Evolutionary conservation across 2,113 vertebrate genomes (phyloP).

Genomic region (Oncorhynchus tshawytscha): DNA sequence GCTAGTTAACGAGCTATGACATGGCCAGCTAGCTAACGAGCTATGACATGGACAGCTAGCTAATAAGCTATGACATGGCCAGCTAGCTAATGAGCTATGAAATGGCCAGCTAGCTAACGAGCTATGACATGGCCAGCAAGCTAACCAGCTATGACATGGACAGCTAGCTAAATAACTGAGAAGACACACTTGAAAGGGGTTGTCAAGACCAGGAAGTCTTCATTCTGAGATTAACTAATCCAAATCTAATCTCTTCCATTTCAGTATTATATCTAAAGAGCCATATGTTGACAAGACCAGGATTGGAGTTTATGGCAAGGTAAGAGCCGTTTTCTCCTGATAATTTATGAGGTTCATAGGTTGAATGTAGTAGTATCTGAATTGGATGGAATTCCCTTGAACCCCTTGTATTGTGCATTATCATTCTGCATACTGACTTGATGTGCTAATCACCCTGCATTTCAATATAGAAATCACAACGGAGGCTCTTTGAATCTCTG

Average conservation of each 20-base stretch:
- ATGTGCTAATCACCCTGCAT: not conserved
- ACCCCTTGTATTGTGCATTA: not conserved
- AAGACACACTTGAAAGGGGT: not conserved
- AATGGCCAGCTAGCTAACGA: no score
- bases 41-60: no score
- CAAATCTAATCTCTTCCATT: not conserved
- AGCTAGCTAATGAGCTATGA: no score
- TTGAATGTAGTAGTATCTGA: no score
- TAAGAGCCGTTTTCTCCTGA: constrained; percentile 52
- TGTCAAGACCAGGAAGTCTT: no score
- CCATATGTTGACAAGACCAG: constrained; percentile 83
- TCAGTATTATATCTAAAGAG: constrained; percentile 81
- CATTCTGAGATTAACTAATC: not conserved
- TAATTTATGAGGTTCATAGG: not conserved
- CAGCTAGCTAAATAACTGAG: no score
- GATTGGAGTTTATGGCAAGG: constrained; percentile 92
- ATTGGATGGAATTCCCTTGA: not conserved
- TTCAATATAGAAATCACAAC: not conserved
- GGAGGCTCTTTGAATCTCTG: no score
- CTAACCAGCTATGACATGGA: no score
- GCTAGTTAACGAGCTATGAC: no score
- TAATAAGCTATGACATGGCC: no score
- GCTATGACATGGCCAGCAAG: no score
- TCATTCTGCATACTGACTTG: not conserved
- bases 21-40: no score